Conservation (phyloP, 2,797 vertebrate species). For the Strix occidentalis region DNA sequence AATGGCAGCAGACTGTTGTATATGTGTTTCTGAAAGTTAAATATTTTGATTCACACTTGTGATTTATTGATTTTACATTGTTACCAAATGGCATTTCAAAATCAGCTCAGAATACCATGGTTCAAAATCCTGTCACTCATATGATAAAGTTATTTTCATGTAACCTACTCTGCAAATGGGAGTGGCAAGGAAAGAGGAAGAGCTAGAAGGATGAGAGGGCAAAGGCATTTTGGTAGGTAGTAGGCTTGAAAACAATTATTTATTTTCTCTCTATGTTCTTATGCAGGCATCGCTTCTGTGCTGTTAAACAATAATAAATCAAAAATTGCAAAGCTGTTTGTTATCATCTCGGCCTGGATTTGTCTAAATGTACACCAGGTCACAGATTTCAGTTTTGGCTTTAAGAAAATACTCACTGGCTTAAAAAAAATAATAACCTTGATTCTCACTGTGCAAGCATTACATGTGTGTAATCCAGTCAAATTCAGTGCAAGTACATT, state of each 20-base stretch:
- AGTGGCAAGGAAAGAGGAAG: background rate
- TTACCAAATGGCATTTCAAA: constrained; percentile 33
- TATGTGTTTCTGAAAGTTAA: constrained; percentile 40
- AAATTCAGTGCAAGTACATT: fast-evolving
- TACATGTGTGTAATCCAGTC: background rate
- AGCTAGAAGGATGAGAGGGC: background rate
- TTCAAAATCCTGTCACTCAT: constrained; percentile 20
- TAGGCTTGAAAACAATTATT: background rate
- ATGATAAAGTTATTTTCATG: background rate
- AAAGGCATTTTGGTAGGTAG: background rate
- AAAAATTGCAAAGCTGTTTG: background rate
- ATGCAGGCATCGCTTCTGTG: background rate
- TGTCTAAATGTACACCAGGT: background rate
- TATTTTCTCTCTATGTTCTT: background rate
- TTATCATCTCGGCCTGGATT: background rate
- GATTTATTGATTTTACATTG: constrained; percentile 45
- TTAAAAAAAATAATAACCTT: background rate
- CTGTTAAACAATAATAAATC: background rate
- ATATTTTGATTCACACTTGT: constrained; percentile 4
- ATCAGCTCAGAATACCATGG: background rate
- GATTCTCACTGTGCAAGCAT: background rate
- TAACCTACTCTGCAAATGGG: background rate
- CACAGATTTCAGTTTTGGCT: background rate
- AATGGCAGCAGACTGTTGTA: constrained; percentile 1
- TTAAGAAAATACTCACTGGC: background rate